Conservation (phyloP, 2,888 invertebrate species). For the Xanthostigma xanthostigma region DNA sequence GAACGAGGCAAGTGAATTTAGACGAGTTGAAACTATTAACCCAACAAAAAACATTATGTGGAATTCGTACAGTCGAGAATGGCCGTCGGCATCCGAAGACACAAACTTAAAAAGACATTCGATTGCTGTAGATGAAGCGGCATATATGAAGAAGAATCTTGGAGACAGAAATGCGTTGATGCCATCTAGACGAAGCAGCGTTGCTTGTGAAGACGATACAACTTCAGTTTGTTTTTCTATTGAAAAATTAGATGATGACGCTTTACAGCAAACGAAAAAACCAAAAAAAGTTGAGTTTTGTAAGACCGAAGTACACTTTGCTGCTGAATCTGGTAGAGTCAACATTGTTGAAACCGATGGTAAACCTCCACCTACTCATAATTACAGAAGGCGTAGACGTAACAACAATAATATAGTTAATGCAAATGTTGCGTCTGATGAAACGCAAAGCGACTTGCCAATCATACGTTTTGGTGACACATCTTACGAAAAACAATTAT, state of each 20-base stretch:
- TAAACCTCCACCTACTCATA: conserved; percentile 71
- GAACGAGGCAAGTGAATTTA: background rate
- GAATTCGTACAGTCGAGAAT: background rate
- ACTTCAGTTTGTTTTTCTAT: conserved; percentile 8
- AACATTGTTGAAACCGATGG: conserved; percentile 80
- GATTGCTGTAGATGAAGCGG: conserved; percentile 40
- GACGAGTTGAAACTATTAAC: conserved; percentile 24
- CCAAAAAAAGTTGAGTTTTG: conserved; percentile 71
- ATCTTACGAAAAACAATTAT: conserved; percentile 29
- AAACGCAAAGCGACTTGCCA: conserved; percentile 30
- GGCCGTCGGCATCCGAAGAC: conserved; percentile 14
- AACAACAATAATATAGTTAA: conserved; percentile 19
- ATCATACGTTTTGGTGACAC: conserved; percentile 53
- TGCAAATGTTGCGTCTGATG: too few species aligned
- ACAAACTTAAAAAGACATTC: conserved; percentile 34
- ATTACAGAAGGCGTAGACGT: conserved; percentile 54
- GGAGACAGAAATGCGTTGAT: conserved; percentile 15
- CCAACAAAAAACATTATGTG: conserved; percentile 17
- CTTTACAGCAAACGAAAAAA: conserved; percentile 28
- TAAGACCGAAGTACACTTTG: conserved; percentile 78
- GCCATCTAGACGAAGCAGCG: conserved; percentile 18
- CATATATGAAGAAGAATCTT: conserved; percentile 28
- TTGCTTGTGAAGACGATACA: conserved; percentile 21
- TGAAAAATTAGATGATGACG: conserved; percentile 25
- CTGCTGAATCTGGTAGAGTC: conserved; percentile 70